Base-by-base conservation (phyloP, 2,888 invertebrate species). In the Andrena trimmerana region DNA sequence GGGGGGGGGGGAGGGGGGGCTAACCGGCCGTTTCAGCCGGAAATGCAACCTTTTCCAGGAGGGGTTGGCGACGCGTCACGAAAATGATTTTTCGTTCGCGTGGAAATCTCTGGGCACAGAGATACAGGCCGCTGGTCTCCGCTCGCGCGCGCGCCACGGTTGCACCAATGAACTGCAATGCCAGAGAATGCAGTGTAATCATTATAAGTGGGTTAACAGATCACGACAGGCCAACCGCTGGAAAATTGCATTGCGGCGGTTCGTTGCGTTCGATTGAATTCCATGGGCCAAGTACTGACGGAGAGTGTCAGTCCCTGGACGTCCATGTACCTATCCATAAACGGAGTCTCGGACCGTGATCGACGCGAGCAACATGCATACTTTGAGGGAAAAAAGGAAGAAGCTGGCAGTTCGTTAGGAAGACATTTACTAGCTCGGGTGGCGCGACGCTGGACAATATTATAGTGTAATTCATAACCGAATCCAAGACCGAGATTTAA, bases 141-240 rank as follows among this genome's bases (percentile, higher is more conserved):
- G 24, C 1, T 6, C 4, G 16, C 50, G 52, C 59, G 29, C 27
- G 33, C 52, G 24, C 29, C 20, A 60, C 16, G 54, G 10, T 48
- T 29, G 66, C 70, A 50, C 27, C 78, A n/a, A 71, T 71, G 75
- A 60, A 84, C 68, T 75, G 82, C 84, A 24, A 75, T 69, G 76
- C 62, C 42, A 36, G 48, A 63, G 67, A 88, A 76, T 88, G 85
- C 81, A 76, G 76, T 81, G 83, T 86, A 88, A 88, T 88, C 83
- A 83, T 88, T 88, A 84, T 86, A 88, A 88, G 78, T 83, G 85
- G 85, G 86, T 88, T 88, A 88, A 86, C 86, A 85, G 79, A 86
- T 85, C 85, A 77, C 80, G 83, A 71, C 75, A 66, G 83, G 16
- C 83, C 83, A 88, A 83, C 83, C 88, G 79, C 85, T 81, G 88